Evolutionary conservation across 2,888 invertebrate species (phyloP).

Genomic region (Heliconius hortense): DNA sequence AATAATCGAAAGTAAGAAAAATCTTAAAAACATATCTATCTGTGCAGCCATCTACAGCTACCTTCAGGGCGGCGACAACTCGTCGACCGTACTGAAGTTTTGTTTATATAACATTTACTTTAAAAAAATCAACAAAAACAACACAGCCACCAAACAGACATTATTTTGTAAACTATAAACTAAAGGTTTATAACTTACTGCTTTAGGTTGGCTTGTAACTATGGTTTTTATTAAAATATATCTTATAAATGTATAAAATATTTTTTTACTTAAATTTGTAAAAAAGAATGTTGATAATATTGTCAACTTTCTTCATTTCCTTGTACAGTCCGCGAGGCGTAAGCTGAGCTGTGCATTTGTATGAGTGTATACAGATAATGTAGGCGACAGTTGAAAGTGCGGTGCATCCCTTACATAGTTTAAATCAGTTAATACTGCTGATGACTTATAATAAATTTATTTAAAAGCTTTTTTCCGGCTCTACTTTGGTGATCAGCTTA

Average conservation of each 20-base stretch:
- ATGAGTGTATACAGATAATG: too few species aligned
- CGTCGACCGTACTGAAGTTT: neutral
- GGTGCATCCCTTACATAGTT: too few species aligned
- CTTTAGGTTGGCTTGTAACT: neutral
- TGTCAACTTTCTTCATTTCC: neutral
- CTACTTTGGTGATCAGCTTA: too few species aligned
- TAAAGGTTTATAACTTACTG: neutral
- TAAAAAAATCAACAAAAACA: constrained; percentile 6
- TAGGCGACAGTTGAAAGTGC: too few species aligned
- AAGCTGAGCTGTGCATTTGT: too few species aligned
- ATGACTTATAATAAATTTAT: too few species aligned
- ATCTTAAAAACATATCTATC: neutral
- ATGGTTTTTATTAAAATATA: neutral
- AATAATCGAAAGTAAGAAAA: neutral
- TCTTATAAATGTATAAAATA: neutral
- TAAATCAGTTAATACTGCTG: too few species aligned
- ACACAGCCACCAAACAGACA: neutral
- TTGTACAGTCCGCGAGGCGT: neutral
- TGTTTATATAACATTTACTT: neutral
- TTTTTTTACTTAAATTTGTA: neutral
- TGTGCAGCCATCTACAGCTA: neutral
- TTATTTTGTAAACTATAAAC: neutral
- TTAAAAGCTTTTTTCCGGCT: too few species aligned
- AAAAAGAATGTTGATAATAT: neutral
- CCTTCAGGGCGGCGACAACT: neutral